Conservation (phyloP, 35 echinoderm and acorn worm genomes). For the Ophiothrix spiculata region DNA sequence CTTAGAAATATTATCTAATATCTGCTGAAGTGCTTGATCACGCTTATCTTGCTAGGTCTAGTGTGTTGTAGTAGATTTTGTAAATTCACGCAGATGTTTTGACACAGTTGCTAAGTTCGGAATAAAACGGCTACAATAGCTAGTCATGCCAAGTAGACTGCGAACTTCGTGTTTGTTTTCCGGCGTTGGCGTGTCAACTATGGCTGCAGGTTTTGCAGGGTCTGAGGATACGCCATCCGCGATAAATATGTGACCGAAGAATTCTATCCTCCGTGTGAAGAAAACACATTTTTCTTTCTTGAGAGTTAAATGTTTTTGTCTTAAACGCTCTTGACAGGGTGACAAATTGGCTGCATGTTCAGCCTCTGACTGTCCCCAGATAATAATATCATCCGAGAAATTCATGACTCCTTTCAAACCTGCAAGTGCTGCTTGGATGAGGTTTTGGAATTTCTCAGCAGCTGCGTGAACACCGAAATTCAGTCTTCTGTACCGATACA, state of each 20-base stretch:
- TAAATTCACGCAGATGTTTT: slow-evolving; percentile 56
- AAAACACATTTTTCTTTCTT: slow-evolving; percentile 50
- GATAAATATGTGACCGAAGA: slow-evolving; percentile 38
- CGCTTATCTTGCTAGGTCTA: slow-evolving; percentile 57
- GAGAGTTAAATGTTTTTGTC: slow-evolving; percentile 19
- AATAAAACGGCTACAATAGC: slow-evolving; percentile 55
- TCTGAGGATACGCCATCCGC: slow-evolving; percentile 1
- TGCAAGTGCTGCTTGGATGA: slow-evolving; percentile 66
- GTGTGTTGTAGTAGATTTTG: slow-evolving; percentile 20
- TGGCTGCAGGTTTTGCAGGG: background rate
- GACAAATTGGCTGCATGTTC: slow-evolving; percentile 10
- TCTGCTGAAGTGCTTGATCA: slow-evolving; percentile 34
- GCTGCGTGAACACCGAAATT: slow-evolving; percentile 72
- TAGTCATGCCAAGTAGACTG: slow-evolving; percentile 68
- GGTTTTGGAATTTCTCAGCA: slow-evolving; percentile 77
- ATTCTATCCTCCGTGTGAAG: slow-evolving; percentile 15
- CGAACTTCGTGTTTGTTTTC: slow-evolving; percentile 57
- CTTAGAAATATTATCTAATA: slow-evolving; percentile 42
- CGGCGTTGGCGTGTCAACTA: background rate
- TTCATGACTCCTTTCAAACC: slow-evolving; percentile 54
- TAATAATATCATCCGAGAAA: slow-evolving; percentile 70
- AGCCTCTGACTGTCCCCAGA: slow-evolving; percentile 25
- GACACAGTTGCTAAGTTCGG: slow-evolving; percentile 50
- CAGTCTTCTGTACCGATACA: slow-evolving; percentile 60
- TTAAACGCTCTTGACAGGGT: background rate